Evolutionary conservation across 2,888 invertebrate species (phyloP), one percentile per base, ranked within the genome.

Genomic region (Drosophila ezoana): DNA sequence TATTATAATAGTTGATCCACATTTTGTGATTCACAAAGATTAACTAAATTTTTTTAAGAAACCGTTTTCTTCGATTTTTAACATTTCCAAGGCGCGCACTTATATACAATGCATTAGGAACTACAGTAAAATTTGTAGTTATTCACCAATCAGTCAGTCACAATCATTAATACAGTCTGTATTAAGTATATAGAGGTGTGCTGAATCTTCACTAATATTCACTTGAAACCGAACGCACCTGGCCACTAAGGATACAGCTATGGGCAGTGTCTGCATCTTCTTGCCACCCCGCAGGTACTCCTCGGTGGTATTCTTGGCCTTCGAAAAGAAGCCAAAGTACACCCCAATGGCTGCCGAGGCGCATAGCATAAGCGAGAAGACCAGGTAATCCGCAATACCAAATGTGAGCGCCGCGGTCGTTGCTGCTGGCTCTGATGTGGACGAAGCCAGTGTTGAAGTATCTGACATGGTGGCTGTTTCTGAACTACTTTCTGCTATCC

Each of bases 201-300:
- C n/a, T n/a, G n/a, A n/a, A n/a, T n/a, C n/a, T n/a, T n/a, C n/a
- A 23, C 23, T 8, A 43, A 20, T 20, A 6, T 28, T 16, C 3
- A 28, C 28, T 9, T 3, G 2, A 6, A 43, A 14, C 20, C 6
- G 8, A 44, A 60, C 76, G 9, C 18, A 91, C 91, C 91, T 91
- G 40, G 95, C 95, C 64, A 95, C 92, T n/a, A 95, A 90, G 0
- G 95, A 95, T 87, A 95, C 93, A 13, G 95, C 93, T 57, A 95
- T 94, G 1, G 95, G 95, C 71, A 95, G 92, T 1, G 93, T 93
- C 64, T 93, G 92, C 93, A 95, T 93, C 63, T 92, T 92, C 64
- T 93, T 93, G 49, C 93, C 93, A 3, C 94, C 95, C 81, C 94
- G 92, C 40, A 95, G 91, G 87, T 94, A 94, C 67, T 93, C 93